Evolutionary conservation across 2,113 vertebrate species (phyloP).

Genomic region (Tympanuchus pallidicinctus): DNA sequence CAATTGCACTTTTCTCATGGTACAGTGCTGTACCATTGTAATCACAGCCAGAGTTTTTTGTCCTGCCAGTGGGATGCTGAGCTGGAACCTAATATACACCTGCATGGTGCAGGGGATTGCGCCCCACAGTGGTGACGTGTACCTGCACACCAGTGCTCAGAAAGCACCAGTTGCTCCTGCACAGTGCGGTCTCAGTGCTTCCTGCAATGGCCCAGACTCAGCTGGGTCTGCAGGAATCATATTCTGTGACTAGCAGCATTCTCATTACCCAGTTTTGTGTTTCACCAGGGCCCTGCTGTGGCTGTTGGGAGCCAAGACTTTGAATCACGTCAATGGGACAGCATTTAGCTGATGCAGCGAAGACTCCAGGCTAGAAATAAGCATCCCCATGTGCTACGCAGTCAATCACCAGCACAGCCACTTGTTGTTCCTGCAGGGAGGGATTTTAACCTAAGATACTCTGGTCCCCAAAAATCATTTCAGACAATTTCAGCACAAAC

Average conservation of each 20-base stretch:
- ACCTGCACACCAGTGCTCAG: neutral
- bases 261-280: neutral
- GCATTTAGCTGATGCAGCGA: neutral
- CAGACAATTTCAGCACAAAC: neutral
- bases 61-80: neutral
- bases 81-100: neutral
- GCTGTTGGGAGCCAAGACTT: neutral
- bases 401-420: neutral
- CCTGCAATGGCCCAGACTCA: neutral
- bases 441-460: neutral
- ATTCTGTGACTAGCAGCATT: neutral
- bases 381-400: fast-evolving
- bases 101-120: fast-evolving
- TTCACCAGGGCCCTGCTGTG: neutral
- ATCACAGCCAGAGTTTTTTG: fast-evolving
- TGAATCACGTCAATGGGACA: neutral
- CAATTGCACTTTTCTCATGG: too few species aligned
- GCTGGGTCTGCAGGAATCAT: neutral
- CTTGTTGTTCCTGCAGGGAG: neutral
- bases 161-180: neutral
- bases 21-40: neutral
- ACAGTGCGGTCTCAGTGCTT: neutral
- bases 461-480: neutral
- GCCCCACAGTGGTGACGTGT: fast-evolving
- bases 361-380: neutral